Conservation (phyloP, 2,113 vertebrate species). For the Hippotragus niger region DNA sequence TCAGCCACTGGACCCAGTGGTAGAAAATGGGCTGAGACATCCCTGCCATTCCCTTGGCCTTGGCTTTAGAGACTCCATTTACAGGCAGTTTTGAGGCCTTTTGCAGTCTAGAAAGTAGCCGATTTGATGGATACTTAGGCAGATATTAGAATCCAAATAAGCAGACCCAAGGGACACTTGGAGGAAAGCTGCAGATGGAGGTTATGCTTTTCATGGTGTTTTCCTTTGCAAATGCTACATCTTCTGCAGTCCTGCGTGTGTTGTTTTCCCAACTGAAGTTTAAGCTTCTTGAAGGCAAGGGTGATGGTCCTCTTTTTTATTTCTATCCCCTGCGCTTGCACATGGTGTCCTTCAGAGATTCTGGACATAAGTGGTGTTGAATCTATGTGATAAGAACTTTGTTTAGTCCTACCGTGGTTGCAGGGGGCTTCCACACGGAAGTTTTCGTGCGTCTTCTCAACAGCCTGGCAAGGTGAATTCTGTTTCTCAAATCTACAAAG, state of each 20-base stretch:
- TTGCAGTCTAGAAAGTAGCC: background rate
- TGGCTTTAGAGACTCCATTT: background rate
- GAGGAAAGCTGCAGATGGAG: background rate
- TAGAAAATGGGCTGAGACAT: accelerated
- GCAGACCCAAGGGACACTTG: background rate
- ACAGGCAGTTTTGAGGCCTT: background rate
- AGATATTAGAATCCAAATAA: background rate
- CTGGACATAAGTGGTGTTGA: background rate
- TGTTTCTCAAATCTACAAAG: background rate
- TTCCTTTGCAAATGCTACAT: background rate
- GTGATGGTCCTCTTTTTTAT: background rate
- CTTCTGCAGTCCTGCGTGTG: accelerated
- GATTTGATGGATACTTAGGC: background rate
- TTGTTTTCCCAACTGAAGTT: background rate
- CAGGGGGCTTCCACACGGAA: background rate
- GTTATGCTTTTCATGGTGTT: background rate
- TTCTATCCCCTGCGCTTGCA: background rate
- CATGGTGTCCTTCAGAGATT: background rate
- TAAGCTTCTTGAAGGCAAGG: background rate
- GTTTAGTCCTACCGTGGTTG: background rate
- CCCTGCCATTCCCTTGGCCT: background rate
- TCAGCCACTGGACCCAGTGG: background rate
- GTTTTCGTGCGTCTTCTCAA: background rate
- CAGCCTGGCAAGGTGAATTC: background rate
- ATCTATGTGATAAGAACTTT: background rate